Percentiles rank a stretch among this genome's conserved stretches.
phyloP scores from a whole-genome alignment of 2,888 invertebrate species.

The Agrilus cyanescens region DNA sequence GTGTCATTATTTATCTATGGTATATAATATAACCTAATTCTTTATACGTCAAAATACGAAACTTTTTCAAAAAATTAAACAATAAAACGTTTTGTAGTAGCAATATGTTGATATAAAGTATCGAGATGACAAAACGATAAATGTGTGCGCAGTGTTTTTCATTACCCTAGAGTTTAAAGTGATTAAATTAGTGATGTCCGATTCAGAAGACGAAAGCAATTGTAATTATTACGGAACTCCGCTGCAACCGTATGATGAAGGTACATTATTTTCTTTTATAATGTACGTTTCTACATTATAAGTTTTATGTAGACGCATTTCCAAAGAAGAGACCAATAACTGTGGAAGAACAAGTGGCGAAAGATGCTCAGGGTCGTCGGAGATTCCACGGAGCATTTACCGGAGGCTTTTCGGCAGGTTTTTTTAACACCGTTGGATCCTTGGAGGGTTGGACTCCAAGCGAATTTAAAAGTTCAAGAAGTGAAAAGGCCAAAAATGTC shows the following conservation, averaged over 20 bases:
- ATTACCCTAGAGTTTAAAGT: no score
- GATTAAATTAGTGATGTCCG: constrained; percentile 23
- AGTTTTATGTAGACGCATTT: constrained; percentile 53
- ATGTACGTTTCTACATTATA: constrained; percentile 1
- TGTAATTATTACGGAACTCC: constrained; percentile 69
- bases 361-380: constrained; percentile 77
- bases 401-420: constrained; percentile 93
- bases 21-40: no score
- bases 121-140: no score
- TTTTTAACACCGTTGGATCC: constrained; percentile 92
- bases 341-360: constrained; percentile 78
- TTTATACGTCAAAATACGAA: no score
- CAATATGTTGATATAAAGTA: no score
- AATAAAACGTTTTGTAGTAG: no score
- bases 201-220: constrained; percentile 51
- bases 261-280: constrained; percentile 35
- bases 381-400: constrained; percentile 99
- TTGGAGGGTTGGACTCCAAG: constrained; percentile 91
- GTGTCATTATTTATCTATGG: no score
- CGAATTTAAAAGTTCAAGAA: constrained; percentile 80
- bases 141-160: no score
- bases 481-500: constrained; percentile 46
- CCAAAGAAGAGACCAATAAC: constrained; percentile 69
- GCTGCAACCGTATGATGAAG: constrained; percentile 73
- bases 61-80: no score